Percentiles rank a stretch among this genome's conserved stretches.
These are phyloP conservation scores for Globicephala melas DNA, from an alignment of 2,113 vertebrate species.

Conservation along the genomic window DNA sequence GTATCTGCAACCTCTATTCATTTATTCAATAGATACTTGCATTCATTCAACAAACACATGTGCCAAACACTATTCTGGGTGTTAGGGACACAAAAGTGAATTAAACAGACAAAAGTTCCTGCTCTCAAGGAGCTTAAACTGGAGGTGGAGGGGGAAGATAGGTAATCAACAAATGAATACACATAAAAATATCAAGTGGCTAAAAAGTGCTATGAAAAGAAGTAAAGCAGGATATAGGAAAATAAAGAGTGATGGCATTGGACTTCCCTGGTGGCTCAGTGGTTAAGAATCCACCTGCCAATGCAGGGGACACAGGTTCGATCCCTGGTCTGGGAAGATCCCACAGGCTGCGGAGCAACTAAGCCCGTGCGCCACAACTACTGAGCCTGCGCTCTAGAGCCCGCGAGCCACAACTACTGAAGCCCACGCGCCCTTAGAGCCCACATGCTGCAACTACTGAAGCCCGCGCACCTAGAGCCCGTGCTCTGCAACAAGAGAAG, in stretches of 20 bases:
- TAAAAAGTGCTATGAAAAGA: background rate
- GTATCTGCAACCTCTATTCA: background rate
- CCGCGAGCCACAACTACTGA: no score
- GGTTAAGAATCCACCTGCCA: no score
- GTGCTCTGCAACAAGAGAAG: no score
- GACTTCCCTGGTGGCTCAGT: no score
- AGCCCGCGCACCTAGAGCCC: no score
- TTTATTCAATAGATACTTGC: background rate
- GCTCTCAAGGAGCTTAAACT: background rate
- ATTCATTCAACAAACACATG: background rate
- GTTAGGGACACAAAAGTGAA: background rate
- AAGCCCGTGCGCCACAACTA: no score
- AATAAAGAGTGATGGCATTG: background rate
- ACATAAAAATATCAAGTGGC: background rate
- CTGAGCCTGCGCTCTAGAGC: no score
- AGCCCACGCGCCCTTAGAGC: no score
- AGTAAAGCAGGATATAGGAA: background rate
- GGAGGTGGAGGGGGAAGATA: background rate
- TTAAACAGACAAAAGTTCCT: background rate
- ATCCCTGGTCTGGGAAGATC: no score
- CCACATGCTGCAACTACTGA: no score
- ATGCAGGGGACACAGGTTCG: no score
- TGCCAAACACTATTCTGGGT: background rate
- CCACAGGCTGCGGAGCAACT: no score
- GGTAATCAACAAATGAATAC: background rate